Evolutionary conservation across 2,888 invertebrate species (phyloP), one percentile per base, ranked within the genome.

Genomic region (Oegoconia quadripuncta): DNA sequence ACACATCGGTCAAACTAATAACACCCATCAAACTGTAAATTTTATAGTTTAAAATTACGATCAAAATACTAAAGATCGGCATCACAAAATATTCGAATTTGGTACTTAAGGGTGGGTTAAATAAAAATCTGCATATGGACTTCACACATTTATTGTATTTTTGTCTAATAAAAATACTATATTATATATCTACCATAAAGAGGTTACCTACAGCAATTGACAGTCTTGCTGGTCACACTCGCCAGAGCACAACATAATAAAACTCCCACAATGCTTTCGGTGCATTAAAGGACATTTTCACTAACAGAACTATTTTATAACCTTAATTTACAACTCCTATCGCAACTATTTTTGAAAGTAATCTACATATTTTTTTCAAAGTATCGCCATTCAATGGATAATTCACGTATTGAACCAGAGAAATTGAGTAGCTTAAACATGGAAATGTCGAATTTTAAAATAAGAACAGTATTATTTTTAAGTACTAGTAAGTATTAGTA

Each of bases 131-230:
- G 34, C 39, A 42, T 42, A 49, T 80, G 82, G 84, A 86, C 86
- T 86, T 84, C 87, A 87, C 87, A 87, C 87, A 84, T 86, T 87
- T 87, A 86, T 87, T 87, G 84, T 84, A 84, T 86, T 87, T 84
- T 81, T 70, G 83, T 86, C 87, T 87, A 87, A 83, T 87, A 87
- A 87, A 86, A 87, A 87, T 87, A 86, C 82, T 84, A 78, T 84
- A 74, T 82, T 56, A 74, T 80, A 70, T 79, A 79, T 78, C 79
- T 84, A 83, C 80, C 49, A 69, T 74, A 76, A 70, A 81, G 71
- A 74, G 73, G 74, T 77, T 81, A 81, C 83, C 80, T 82, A 82
- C 83, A 82, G 83, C 87, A 84, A 81, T 81, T 82, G 83, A 84
- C 86, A 84, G 80, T 79, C 80, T 82, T 81, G 86, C 82, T 81